Evolutionary conservation across 1,140 invertebrate species (phyloP).

Genomic region (Hirudo medicinalis): DNA sequence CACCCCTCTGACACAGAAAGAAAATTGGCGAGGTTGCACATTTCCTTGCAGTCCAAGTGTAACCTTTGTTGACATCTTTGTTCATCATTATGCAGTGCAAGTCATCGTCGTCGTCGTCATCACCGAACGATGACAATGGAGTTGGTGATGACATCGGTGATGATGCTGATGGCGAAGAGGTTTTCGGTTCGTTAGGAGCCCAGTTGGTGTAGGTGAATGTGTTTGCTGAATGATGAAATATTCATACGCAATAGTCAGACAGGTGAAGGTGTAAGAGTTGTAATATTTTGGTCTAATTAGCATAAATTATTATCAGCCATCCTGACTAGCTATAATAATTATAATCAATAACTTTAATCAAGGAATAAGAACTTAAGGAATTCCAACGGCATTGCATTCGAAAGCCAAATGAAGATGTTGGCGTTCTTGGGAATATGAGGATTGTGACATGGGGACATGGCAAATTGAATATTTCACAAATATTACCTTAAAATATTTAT

Average conservation of each 20-base stretch:
- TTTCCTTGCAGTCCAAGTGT: neutral
- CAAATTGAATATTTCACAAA: neutral
- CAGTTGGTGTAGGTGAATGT: slow-evolving; percentile 8
- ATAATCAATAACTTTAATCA: no score
- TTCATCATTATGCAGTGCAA: neutral
- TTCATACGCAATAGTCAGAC: neutral
- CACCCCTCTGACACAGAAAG: slow-evolving; percentile 6
- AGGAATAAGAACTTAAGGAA: neutral
- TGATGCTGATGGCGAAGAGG: neutral
- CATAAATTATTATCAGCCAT: no score
- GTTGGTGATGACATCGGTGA: neutral
- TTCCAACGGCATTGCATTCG: neutral
- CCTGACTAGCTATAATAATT: no score
- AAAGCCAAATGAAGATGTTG: neutral
- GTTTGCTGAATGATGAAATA: neutral
- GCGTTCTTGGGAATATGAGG: neutral
- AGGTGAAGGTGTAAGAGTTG: no score
- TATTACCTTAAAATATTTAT: no score
- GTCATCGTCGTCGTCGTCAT: neutral
- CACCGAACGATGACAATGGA: neutral
- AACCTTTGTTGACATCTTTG: neutral
- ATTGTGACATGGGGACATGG: neutral
- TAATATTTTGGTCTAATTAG: neutral
- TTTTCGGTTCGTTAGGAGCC: slow-evolving; percentile 8
- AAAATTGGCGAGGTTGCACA: neutral